phyloP scores from a whole-genome alignment of 1,140 invertebrate genomes.

The Stegodyphus dumicola region DNA sequence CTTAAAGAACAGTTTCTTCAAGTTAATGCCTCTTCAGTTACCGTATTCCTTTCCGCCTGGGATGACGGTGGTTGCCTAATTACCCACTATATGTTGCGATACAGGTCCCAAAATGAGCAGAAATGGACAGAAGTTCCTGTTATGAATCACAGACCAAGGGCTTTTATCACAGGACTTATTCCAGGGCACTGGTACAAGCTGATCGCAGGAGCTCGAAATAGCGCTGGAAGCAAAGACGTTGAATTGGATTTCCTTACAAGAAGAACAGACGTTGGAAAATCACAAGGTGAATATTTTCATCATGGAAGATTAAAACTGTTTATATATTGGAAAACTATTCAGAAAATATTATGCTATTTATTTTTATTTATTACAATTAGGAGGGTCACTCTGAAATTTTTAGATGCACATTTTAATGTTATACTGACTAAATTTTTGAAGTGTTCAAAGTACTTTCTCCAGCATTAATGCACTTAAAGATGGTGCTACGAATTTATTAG shows the following conservation, averaged over 20 bases:
- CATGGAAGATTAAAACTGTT: too few species aligned
- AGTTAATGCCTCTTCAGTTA: constrained; percentile 89
- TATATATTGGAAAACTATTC: too few species aligned
- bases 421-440: too few species aligned
- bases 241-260: constrained; percentile 67
- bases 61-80: constrained; percentile 90
- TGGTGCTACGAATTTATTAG: too few species aligned
- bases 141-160: constrained; percentile 24
- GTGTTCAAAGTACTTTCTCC: too few species aligned
- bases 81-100: constrained; percentile 86
- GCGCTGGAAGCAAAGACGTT: constrained; percentile 68
- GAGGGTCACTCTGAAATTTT: too few species aligned
- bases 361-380: too few species aligned
- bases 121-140: constrained; percentile 52
- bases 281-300: constrained; percentile 4
- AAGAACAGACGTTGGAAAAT: constrained; percentile 67
- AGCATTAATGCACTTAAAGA: too few species aligned
- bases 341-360: too few species aligned
- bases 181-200: constrained; percentile 69
- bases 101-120: constrained; percentile 68
- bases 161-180: constrained; percentile 66
- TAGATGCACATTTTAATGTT: too few species aligned
- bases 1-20: constrained; percentile 67
- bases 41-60: constrained; percentile 88
- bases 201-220: constrained; percentile 68